phyloP scores from a whole-genome alignment of 1,140 invertebrate genomes.

The Reticulitermes speratus region DNA sequence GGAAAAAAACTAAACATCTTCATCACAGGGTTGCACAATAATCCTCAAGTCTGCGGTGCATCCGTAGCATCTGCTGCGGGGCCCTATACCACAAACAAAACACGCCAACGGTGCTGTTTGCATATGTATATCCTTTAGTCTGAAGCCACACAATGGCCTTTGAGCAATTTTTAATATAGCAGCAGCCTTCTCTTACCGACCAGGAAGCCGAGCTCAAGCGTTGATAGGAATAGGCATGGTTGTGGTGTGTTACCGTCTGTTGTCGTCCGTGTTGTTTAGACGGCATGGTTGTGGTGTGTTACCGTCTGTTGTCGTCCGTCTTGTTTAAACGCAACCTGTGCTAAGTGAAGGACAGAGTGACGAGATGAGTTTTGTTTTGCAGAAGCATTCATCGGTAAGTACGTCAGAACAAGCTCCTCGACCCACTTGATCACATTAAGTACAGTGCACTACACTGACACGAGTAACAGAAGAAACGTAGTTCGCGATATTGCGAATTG shows the following conservation, averaged over 20 bases:
- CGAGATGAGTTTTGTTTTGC: background rate
- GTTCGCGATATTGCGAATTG: no score
- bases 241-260: background rate
- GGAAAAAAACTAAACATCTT: no score
- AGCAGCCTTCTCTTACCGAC: background rate
- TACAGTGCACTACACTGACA: no score
- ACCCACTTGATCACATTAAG: no score
- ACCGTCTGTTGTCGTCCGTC: background rate
- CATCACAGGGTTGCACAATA: no score
- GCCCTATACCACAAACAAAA: background rate
- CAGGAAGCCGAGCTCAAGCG: background rate
- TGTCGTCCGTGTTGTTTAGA: no score
- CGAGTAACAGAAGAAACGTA: no score
- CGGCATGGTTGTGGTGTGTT: background rate
- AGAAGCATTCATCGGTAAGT: background rate
- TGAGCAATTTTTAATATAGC: background rate
- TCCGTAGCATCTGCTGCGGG: no score
- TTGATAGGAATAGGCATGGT: background rate
- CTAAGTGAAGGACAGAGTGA: background rate
- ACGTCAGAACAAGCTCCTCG: background rate
- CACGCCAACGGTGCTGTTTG: background rate
- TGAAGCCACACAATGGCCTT: background rate
- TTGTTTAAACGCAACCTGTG: background rate
- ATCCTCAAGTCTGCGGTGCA: no score
- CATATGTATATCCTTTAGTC: background rate